A percentile compares a stretch with the other conserved stretches of the same genome.
Evolutionary conservation across 2,888 invertebrate genomes (phyloP).

Genomic region (Sicus ferrugineus): DNA sequence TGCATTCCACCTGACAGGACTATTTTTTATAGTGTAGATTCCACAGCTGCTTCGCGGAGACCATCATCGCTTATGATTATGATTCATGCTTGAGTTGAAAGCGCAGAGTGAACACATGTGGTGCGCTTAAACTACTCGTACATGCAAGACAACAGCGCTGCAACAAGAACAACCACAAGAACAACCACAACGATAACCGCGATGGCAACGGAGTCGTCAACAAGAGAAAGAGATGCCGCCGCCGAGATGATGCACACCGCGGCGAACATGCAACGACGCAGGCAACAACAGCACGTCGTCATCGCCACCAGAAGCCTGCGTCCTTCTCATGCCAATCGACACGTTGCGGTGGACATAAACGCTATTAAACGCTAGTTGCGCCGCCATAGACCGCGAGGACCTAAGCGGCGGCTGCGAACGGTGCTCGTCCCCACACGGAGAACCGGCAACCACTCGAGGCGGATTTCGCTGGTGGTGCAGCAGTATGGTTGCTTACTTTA

Average conservation of each 20-base stretch:
- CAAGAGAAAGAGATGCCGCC: slow-evolving; percentile 39
- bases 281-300: slow-evolving; percentile 1
- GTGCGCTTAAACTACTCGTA: slow-evolving; percentile 31
- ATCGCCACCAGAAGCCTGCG: slow-evolving; percentile 5
- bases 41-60: neutral
- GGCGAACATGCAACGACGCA: neutral
- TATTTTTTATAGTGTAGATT: too few relatives aligned
- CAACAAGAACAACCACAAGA: slow-evolving; percentile 25
- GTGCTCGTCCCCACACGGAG: neutral
- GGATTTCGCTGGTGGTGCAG: neutral
- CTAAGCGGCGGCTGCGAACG: neutral
- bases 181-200: slow-evolving; percentile 34
- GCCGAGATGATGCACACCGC: slow-evolving; percentile 36
- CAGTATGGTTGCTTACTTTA: slow-evolving; percentile 19
- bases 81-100: slow-evolving; percentile 45
- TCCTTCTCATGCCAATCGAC: slow-evolving; percentile 18
- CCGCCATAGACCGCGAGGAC: neutral
- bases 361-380: slow-evolving; percentile 41
- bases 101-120: slow-evolving; percentile 44
- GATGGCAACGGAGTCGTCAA: slow-evolving; percentile 13
- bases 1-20: too few relatives aligned
- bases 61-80: slow-evolving; percentile 40
- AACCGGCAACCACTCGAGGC: neutral
- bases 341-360: slow-evolving; percentile 44
- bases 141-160: slow-evolving; percentile 35